A percentile compares a stretch with the other conserved stretches of the same genome.
Evolutionary conservation across 2,113 vertebrate genomes (phyloP).

Genomic region (Microtus oregoni): DNA sequence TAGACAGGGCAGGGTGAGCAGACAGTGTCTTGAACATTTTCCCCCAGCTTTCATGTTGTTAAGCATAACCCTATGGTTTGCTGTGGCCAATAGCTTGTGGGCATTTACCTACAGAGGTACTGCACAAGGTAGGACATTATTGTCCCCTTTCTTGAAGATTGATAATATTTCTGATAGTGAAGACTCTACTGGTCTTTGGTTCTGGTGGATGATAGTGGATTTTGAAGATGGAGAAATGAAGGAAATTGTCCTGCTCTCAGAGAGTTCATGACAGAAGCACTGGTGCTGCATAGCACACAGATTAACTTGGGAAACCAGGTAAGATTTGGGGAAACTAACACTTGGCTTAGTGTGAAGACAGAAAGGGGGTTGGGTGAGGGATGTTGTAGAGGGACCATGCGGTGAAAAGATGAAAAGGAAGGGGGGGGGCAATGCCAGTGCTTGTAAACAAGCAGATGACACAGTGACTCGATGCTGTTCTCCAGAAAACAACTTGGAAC

Average conservation of each 20-base stretch:
- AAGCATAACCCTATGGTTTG: not conserved
- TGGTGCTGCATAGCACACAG: not conserved
- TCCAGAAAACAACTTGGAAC: not conserved
- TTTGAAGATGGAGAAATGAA: not conserved
- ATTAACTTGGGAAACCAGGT: not conserved
- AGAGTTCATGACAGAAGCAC: not conserved
- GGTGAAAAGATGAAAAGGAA: not conserved
- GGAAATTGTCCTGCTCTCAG: not conserved
- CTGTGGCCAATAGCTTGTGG: not conserved
- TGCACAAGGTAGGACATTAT: not conserved
- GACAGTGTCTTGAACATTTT: not conserved
- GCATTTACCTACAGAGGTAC: not conserved
- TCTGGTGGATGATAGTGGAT: not conserved
- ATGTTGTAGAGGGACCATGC: not conserved
- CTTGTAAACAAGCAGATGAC: not conserved
- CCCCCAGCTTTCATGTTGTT: not conserved
- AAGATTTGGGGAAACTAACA: not conserved
- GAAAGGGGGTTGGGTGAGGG: not conserved
- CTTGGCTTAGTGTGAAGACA: not conserved
- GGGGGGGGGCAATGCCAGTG: too few relatives aligned
- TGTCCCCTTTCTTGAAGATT: not conserved
- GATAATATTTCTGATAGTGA: not conserved
- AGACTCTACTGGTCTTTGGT: not conserved
- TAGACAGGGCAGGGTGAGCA: not conserved
- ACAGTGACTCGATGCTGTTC: not conserved